Evolutionary conservation across 1,140 invertebrate species (phyloP).

Genomic region (Calosoma granatense): DNA sequence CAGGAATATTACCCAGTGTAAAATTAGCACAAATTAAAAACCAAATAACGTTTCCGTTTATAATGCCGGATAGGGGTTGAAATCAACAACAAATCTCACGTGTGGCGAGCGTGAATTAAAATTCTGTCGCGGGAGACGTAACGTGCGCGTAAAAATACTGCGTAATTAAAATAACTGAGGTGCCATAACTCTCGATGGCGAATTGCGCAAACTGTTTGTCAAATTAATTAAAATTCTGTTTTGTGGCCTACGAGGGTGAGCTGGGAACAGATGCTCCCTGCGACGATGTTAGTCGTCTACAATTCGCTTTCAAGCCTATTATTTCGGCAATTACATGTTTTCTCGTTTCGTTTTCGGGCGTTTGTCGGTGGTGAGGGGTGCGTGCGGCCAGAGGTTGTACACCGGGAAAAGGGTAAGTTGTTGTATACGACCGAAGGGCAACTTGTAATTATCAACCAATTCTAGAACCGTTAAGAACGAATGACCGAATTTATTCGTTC

Average conservation of each 20-base stretch:
- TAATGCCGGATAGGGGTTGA: no score
- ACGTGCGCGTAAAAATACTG: background rate
- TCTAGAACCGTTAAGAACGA: background rate
- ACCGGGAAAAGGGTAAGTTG: background rate
- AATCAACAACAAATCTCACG: background rate
- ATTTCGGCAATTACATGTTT: conserved; percentile 6
- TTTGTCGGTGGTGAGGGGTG: background rate
- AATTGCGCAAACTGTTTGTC: conserved; percentile 5
- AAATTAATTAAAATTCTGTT: conserved; percentile 9
- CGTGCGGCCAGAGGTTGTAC: no score
- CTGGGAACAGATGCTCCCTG: no score
- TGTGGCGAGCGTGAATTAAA: background rate
- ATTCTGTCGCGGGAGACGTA: background rate
- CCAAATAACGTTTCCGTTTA: no score
- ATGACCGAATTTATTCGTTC: conserved; percentile 1
- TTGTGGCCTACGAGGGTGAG: background rate
- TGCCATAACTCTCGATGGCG: background rate
- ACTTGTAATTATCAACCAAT: conserved; percentile 8
- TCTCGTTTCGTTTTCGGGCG: background rate
- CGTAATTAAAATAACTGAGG: conserved; percentile 5
- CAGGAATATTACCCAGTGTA: no score
- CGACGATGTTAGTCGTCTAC: background rate
- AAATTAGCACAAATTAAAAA: no score
- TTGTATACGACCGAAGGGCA: background rate
- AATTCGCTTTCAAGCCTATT: background rate